Percentiles rank a stretch among this genome's conserved stretches.
These are phyloP conservation scores for Drosophila ogumai DNA, from an alignment of 1,140 invertebrate species.

Conservation along the genomic window DNA sequence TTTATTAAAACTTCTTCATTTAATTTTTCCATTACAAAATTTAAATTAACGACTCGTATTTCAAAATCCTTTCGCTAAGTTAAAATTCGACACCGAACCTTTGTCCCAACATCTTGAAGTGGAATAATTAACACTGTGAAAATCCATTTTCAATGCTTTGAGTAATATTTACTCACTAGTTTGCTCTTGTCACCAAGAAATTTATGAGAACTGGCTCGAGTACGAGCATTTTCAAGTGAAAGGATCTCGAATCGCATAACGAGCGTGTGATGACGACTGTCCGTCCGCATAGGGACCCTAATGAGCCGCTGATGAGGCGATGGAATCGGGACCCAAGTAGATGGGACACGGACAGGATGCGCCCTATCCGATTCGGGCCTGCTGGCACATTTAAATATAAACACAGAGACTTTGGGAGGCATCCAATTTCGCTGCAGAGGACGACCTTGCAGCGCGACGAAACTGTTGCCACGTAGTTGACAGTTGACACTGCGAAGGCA, in stretches of 20 bases:
- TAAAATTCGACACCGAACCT: conserved; percentile 47
- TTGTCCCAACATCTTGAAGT: conserved; percentile 15
- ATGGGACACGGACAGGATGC: conserved; percentile 56
- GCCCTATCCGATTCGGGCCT: conserved; percentile 52
- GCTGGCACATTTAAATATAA: conserved; percentile 81
- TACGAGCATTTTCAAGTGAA: conserved; percentile 15
- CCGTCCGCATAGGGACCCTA: conserved; percentile 62
- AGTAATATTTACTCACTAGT: conserved; percentile 66
- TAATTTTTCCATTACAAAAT: neutral
- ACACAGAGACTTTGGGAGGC: conserved; percentile 57
- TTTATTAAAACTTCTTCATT: no score
- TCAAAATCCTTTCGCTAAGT: neutral
- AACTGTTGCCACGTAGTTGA: conserved; percentile 56
- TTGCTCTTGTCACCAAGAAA: conserved; percentile 32
- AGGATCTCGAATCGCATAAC: conserved; percentile 36
- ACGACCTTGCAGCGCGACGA: conserved; percentile 68
- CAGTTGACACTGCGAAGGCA: conserved; percentile 77
- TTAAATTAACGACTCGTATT: neutral
- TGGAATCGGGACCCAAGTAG: conserved; percentile 1
- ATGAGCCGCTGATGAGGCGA: conserved; percentile 53
- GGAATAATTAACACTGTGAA: conserved; percentile 47
- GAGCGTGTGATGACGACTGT: conserved; percentile 67
- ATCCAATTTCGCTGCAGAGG: conserved; percentile 60
- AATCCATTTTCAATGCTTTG: conserved; percentile 63
- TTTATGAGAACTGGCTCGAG: conserved; percentile 51